Percentiles rank a stretch among this genome's conserved stretches.
phyloP scores from a whole-genome alignment of 2,888 invertebrate genomes.

The Sesia apiformis region DNA sequence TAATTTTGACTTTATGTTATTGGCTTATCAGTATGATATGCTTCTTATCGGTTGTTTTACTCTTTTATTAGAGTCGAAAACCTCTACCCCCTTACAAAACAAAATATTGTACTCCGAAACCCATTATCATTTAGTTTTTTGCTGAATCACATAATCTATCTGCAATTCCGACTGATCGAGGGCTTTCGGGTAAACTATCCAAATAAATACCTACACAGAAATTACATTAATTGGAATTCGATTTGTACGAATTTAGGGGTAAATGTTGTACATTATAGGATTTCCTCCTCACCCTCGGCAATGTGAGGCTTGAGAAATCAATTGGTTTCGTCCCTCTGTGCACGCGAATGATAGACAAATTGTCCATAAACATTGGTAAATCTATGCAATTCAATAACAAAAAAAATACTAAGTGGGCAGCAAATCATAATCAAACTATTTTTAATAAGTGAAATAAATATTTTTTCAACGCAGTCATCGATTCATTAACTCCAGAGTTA shows the following conservation, averaged over 20 bases:
- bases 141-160: not conserved
- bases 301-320: constrained; percentile 55
- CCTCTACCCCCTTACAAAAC: not conserved
- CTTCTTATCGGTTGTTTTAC: no score
- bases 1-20: no score
- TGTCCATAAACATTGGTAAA: constrained; percentile 2
- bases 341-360: not conserved
- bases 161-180: not conserved
- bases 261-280: constrained; percentile 43
- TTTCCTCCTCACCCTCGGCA: constrained; percentile 45
- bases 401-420: not conserved
- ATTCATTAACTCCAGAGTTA: no score
- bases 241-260: constrained; percentile 44
- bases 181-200: constrained; percentile 4
- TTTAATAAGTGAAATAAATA: no score
- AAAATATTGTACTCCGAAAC: not conserved
- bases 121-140: not conserved
- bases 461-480: no score
- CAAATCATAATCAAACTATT: no score
- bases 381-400: not conserved
- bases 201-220: constrained; percentile 21
- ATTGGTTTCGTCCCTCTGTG: constrained; percentile 17
- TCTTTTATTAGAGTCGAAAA: no score
- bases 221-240: constrained; percentile 40
- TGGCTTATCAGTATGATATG: no score